Conservation (phyloP, 2,888 invertebrate genomes). For the Agonopterix alstromeriana region DNA sequence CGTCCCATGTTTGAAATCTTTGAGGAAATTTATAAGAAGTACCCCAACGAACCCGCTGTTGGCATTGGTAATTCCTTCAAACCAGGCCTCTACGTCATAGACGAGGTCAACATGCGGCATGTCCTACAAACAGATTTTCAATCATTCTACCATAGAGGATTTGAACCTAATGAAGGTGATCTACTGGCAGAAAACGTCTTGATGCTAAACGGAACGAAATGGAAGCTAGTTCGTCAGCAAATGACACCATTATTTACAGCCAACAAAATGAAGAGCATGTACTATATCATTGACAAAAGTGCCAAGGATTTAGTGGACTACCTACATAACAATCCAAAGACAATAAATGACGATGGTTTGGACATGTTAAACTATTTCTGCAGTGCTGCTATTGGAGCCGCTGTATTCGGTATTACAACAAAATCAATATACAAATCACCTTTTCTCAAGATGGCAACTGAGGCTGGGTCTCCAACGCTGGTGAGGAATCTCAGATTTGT, state of each 20-base stretch:
- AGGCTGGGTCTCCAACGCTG: constrained; percentile 11
- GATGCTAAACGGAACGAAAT: constrained; percentile 19
- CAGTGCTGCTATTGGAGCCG: constrained; percentile 29
- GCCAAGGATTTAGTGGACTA: constrained; percentile 23
- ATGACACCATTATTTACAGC: constrained; percentile 35
- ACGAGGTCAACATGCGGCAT: too few relatives aligned
- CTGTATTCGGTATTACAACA: constrained; percentile 41
- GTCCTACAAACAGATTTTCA: constrained; percentile 19
- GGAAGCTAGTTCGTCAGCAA: constrained; percentile 28
- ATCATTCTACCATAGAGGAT: constrained; percentile 22
- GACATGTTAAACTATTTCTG: constrained; percentile 19
- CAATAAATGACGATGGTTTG: constrained; percentile 22
- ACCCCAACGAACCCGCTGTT: too few relatives aligned
- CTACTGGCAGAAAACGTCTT: constrained; percentile 20
- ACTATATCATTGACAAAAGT: constrained; percentile 28
- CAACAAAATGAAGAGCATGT: constrained; percentile 36
- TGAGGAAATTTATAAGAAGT: too few relatives aligned
- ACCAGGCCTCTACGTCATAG: too few relatives aligned
- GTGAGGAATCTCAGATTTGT: constrained; percentile 16
- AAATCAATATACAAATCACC: constrained; percentile 44
- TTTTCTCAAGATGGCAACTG: constrained; percentile 19
- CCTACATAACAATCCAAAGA: constrained; percentile 26
- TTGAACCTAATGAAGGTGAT: constrained; percentile 15
- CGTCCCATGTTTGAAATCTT: too few relatives aligned
- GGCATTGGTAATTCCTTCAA: too few relatives aligned